Percentiles rank a stretch among this genome's conserved stretches.
Conservation (phyloP, 30 jellyfish, hydroid and myxozoan species). For the Turritopsis rubra region DNA sequence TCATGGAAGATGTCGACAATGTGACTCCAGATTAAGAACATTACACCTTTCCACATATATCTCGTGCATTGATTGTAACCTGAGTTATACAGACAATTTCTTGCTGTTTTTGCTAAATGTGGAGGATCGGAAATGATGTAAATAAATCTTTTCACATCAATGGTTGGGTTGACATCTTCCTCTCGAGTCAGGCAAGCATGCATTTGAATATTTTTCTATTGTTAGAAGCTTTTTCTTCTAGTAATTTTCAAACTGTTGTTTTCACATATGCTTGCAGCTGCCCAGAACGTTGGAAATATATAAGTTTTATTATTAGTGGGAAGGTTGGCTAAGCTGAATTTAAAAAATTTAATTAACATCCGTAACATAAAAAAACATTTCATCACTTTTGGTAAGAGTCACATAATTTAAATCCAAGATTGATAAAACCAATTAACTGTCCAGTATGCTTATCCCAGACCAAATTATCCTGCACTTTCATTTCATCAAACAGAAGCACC, state of each 20-base stretch:
- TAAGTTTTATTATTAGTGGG: neutral
- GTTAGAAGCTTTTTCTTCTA: conserved; percentile 63
- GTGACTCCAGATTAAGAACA: conserved; percentile 28
- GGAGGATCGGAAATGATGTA: too few relatives aligned
- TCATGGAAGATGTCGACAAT: conserved; percentile 25
- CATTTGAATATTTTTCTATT: conserved; percentile 37
- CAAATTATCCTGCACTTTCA: neutral
- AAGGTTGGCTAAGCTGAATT: neutral
- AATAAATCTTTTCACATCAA: conserved; percentile 36
- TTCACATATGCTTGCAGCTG: conserved; percentile 22
- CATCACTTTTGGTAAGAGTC: neutral
- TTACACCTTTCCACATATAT: conserved; percentile 36
- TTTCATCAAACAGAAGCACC: neutral
- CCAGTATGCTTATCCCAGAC: conserved; percentile 26
- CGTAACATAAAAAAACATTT: neutral
- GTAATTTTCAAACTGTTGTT: conserved; percentile 38
- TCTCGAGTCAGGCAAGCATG: conserved; percentile 10
- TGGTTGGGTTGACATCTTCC: conserved; percentile 26
- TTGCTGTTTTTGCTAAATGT: conserved; percentile 26
- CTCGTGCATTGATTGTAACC: conserved; percentile 25
- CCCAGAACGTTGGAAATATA: neutral
- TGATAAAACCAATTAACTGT: neutral
- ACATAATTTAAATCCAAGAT: conserved; percentile 4
- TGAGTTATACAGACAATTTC: conserved; percentile 44
- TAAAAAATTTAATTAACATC: neutral